Percentiles rank a stretch among this genome's conserved stretches.
Conservation (phyloP, 2,113 vertebrate species). For the Otus sunia region DNA sequence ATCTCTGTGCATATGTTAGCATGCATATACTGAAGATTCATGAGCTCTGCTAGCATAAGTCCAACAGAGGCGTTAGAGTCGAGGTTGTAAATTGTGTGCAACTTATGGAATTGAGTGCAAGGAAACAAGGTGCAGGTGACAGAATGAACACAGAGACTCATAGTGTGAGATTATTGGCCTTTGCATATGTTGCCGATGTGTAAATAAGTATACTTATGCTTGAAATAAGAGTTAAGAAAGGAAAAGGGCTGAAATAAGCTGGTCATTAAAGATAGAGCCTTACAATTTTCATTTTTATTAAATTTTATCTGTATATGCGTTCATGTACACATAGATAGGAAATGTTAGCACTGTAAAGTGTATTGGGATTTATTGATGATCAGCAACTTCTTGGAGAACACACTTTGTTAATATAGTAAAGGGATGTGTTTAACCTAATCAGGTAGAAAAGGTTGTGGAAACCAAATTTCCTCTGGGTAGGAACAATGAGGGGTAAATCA, state of each 20-base stretch:
- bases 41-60: background rate
- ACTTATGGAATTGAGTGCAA: background rate
- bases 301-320: background rate
- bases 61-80: background rate
- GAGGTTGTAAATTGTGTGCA: background rate
- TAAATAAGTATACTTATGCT: background rate
- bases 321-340: background rate
- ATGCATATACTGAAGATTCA: background rate
- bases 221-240: background rate
- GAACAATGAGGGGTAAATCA: background rate
- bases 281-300: background rate
- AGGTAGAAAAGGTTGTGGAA: background rate
- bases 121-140: background rate
- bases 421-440: background rate
- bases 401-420: background rate
- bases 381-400: background rate
- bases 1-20: background rate
- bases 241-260: background rate
- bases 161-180: background rate
- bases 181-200: accelerated
- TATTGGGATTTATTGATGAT: background rate
- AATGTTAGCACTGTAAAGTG: background rate
- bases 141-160: background rate
- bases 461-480: background rate
- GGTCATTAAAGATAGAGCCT: background rate